These are phyloP conservation scores for Aleiodes leptofemur DNA, from an alignment of 2,888 invertebrate genomes.

Conservation along the genomic window DNA sequence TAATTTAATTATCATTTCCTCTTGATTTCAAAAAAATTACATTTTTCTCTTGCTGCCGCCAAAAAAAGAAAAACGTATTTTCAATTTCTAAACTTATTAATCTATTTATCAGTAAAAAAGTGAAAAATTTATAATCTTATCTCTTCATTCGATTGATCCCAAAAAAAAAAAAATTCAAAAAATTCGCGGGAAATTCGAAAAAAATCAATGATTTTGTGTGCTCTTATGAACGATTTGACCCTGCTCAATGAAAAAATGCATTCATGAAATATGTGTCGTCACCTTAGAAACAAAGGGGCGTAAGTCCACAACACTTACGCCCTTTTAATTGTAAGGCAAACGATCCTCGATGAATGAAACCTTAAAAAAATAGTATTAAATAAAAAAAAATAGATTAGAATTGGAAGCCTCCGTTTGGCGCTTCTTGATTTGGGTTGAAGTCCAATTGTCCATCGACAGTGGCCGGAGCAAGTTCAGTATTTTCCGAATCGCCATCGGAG, in stretches of 20 bases:
- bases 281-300: no score
- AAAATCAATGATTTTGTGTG: not conserved
- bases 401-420: slow-evolving; percentile 64
- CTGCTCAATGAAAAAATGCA: not conserved
- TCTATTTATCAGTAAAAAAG: no score
- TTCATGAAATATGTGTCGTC: slow-evolving; percentile 1
- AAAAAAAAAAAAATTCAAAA: not conserved
- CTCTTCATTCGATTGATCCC: no score
- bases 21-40: no score
- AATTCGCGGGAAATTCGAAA: not conserved
- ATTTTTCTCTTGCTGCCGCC: no score
- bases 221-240: not conserved
- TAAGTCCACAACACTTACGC: no score
- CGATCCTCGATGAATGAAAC: not conserved
- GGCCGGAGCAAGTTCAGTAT: slow-evolving; percentile 58
- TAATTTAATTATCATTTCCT: no score
- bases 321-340: no score
- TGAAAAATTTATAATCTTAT: no score
- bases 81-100: no score
- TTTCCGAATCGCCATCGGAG: slow-evolving; percentile 75
- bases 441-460: slow-evolving; percentile 63
- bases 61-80: no score
- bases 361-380: slow-evolving; percentile 10
- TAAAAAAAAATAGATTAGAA: slow-evolving; percentile 56
- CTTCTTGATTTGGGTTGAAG: slow-evolving; percentile 61